Evolutionary conservation across 1,140 invertebrate genomes (phyloP), one percentile per base, ranked within the genome.

Genomic region (Augochlora pura): DNA sequence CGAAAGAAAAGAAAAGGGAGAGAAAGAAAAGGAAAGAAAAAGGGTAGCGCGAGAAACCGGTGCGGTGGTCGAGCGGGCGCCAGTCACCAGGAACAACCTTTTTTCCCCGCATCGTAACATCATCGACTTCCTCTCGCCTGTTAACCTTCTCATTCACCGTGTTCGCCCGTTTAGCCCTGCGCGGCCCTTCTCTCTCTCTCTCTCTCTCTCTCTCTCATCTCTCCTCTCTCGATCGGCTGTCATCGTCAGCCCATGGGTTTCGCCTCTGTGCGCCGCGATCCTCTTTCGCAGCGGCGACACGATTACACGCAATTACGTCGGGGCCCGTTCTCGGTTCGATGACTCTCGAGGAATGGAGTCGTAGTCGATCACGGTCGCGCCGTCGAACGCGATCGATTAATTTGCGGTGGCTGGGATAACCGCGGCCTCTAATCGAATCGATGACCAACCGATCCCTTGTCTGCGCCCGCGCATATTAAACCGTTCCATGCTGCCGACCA

Each of bases 51-150:
- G 80, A 52, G 49, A 82, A n/a, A 82, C 27, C 60, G 70, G 66
- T 78, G 76, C 60, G 66, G 66, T 78, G 76, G 60, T 67, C 80
- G 71, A 77, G 70, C 77, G 76, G 76, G 81, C 83, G 83, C 83
- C 80, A 82, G 81, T 57, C 63, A 46, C 38, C 71, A 57, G 14
- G 38, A 32, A 62, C 54, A n/a, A 21, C 18, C 46, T 73, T 77
- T 81, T 89, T 88, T 78, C 86, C 86, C 85, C 80, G 71, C 82
- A 76, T 84, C 65, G 59, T 71, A 23, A 71, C 68, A 85, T 52
- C 69, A 39, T 46, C 25, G 25, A 46, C 60, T 69, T 64, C 42
- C 49, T 49, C 59, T 76, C 73, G 63, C 67, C 23, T 77, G 57
- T 23, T 80, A 57, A 57, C 18, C 54, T 57, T 57, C 54, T 8